These are phyloP conservation scores for Phylloscopus trochiloides DNA, from an alignment of 2,113 vertebrate species.

Conservation along the genomic window DNA sequence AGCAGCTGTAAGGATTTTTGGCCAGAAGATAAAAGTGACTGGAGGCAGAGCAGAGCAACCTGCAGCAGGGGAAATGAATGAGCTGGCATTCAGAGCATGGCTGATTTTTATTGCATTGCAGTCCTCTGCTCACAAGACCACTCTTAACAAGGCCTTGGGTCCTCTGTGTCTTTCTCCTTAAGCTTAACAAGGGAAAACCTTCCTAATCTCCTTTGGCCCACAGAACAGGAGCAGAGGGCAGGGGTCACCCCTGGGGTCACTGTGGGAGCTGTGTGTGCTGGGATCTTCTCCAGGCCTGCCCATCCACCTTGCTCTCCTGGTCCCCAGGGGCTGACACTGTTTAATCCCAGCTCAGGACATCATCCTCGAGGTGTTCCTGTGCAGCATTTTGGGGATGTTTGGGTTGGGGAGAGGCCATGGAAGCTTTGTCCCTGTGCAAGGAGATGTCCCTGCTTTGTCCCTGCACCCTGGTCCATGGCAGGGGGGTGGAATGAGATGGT, in stretches of 20 bases:
- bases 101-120: conserved; percentile 25
- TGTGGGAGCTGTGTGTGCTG: neutral
- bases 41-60: neutral
- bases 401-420: neutral
- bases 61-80: neutral
- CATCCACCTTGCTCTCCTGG: neutral
- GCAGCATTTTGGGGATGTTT: neutral
- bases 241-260: neutral
- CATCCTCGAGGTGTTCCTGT: accelerated
- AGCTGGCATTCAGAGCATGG: neutral
- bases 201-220: neutral
- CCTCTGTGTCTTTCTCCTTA: neutral
- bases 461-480: neutral
- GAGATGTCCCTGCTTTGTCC: neutral
- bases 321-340: neutral
- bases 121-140: neutral
- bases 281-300: neutral
- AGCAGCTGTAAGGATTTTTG: neutral
- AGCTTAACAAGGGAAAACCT: neutral
- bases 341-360: neutral
- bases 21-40: neutral
- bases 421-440: neutral
- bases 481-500: accelerated
- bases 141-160: neutral
- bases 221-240: neutral